Conservation (phyloP, 2,888 invertebrate species). For the Pammene aurita region DNA sequence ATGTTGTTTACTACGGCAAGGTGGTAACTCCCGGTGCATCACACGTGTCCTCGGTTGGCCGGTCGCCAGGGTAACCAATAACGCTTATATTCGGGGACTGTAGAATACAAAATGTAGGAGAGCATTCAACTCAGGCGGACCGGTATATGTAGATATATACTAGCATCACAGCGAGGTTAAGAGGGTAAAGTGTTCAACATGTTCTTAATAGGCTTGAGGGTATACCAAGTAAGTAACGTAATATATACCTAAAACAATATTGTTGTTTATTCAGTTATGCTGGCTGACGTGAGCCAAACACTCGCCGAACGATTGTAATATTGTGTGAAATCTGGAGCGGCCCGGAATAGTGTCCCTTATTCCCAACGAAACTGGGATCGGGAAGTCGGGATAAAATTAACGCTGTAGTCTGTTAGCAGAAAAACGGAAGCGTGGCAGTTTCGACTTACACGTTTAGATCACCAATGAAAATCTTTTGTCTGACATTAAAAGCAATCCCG, state of each 20-base stretch:
- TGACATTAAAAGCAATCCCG: too few species aligned
- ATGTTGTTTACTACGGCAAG: conserved; percentile 25
- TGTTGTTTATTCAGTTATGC: neutral
- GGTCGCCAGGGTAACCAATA: conserved; percentile 46
- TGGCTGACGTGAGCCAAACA: neutral
- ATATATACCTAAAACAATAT: neutral
- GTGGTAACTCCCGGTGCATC: conserved; percentile 31
- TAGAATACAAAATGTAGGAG: neutral
- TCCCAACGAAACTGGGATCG: conserved; percentile 35
- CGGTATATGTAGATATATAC: neutral
- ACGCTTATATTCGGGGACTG: conserved; percentile 14
- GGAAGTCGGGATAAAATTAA: conserved; percentile 35
- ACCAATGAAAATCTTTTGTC: too few species aligned
- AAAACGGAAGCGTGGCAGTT: conserved; percentile 15
- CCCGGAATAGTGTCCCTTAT: conserved; percentile 38
- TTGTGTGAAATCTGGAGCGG: conserved; percentile 28
- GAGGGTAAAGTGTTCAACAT: too few species aligned
- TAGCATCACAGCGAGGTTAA: neutral
- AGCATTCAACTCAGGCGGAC: neutral
- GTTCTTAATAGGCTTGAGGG: too few species aligned
- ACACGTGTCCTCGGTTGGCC: conserved; percentile 43
- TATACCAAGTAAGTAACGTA: too few species aligned
- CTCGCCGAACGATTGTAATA: neutral
- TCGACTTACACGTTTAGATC: neutral
- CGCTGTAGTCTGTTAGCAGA: conserved; percentile 14